Evolutionary conservation across 1,140 invertebrate genomes (phyloP).

Genomic region (Globodera ellingtonae): DNA sequence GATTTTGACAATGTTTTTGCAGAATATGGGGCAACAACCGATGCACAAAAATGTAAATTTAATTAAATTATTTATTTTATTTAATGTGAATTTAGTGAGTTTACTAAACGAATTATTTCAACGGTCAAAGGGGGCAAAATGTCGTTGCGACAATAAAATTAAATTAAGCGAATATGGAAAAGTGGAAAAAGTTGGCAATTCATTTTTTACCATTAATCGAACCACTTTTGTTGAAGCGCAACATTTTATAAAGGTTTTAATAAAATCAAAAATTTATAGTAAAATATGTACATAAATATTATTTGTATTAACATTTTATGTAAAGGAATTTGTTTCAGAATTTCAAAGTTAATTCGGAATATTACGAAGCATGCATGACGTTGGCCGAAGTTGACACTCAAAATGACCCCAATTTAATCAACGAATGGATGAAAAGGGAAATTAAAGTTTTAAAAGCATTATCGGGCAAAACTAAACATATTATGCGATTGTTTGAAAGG

Average conservation of each 20-base stretch:
- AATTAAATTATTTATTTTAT: not conserved
- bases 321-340: too few relatives aligned
- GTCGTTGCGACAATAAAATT: not conserved
- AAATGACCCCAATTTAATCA: not conserved
- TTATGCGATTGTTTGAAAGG: not conserved
- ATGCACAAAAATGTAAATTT: conserved; percentile 20
- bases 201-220: not conserved
- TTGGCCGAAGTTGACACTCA: not conserved
- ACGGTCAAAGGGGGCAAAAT: not conserved
- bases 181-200: not conserved
- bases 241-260: not conserved
- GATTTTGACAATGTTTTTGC: too few relatives aligned
- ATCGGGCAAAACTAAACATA: not conserved
- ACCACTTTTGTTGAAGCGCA: not conserved
- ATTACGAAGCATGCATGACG: not conserved
- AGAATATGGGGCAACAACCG: not conserved
- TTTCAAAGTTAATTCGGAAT: not conserved
- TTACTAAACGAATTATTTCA: not conserved
- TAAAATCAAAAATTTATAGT: not conserved
- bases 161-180: not conserved
- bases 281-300: too few relatives aligned
- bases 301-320: too few relatives aligned
- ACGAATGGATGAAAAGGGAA: not conserved
- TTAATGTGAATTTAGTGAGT: not conserved
- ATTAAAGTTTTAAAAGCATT: not conserved